These are phyloP conservation scores for Adineta ricciae DNA, from an alignment of 2,888 invertebrate genomes.

Conservation along the genomic window DNA sequence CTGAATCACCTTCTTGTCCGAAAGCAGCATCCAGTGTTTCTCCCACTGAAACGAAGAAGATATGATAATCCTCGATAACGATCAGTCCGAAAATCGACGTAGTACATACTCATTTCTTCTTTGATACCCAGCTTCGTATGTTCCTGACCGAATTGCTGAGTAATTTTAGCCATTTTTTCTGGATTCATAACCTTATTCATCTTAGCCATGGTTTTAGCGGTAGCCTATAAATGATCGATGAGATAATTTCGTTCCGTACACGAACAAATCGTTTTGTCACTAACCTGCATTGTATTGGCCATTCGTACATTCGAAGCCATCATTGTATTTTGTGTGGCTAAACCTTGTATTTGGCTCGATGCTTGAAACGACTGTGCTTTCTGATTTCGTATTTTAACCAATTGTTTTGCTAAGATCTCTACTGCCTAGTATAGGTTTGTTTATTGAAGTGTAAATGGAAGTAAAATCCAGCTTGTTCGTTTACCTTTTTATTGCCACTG, in stretches of 20 bases:
- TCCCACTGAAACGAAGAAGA: slow-evolving; percentile 61
- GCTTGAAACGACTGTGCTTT: slow-evolving; percentile 71
- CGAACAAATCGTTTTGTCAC: background rate
- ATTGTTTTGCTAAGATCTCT: slow-evolving; percentile 70
- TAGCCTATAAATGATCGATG: background rate
- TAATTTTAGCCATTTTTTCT: slow-evolving; percentile 67
- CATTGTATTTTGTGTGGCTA: slow-evolving; percentile 73
- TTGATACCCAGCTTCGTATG: slow-evolving; percentile 84
- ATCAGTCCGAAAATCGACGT: background rate
- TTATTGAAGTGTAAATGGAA: background rate
- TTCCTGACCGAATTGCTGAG: slow-evolving; percentile 72
- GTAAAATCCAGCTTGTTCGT: background rate
- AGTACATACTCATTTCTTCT: slow-evolving; percentile 75
- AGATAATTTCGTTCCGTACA: slow-evolving; percentile 10
- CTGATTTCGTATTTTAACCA: slow-evolving; percentile 75
- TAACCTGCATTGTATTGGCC: slow-evolving; percentile 59
- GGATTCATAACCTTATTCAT: slow-evolving; percentile 80
- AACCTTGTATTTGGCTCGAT: slow-evolving; percentile 66
- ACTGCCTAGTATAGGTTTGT: slow-evolving; percentile 39
- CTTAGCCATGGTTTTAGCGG: slow-evolving; percentile 63
- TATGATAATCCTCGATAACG: background rate
- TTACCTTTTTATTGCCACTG: background rate
- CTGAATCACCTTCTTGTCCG: slow-evolving; percentile 77
- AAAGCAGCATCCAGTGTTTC: slow-evolving; percentile 80
- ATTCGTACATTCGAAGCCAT: slow-evolving; percentile 80